Evolutionary conservation across 2,113 vertebrate genomes (phyloP).

Genomic region (Cryptomyrus ogoouensis): DNA sequence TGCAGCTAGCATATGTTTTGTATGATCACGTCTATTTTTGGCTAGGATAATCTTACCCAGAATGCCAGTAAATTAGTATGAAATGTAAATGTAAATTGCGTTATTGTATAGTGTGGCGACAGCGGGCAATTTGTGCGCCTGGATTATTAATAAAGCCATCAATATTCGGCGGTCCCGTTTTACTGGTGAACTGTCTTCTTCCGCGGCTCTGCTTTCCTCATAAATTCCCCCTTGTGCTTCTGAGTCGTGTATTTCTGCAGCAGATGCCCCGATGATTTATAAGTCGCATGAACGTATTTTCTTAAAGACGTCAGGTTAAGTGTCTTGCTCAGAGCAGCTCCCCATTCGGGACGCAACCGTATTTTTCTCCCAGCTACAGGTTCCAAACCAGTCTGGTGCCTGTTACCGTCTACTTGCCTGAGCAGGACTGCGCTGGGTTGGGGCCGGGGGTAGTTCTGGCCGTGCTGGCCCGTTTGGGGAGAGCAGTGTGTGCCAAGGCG

Average conservation of each 20-base stretch:
- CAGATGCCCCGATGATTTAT: not conserved
- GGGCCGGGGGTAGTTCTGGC: not conserved
- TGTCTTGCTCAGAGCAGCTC: not conserved
- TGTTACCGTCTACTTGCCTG: not conserved
- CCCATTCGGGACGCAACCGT: not conserved
- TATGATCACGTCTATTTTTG: not conserved
- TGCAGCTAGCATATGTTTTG: not conserved
- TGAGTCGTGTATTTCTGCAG: not conserved
- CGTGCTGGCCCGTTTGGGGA: not conserved
- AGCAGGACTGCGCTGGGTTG: not conserved
- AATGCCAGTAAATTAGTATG: not conserved
- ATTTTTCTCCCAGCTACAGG: not conserved
- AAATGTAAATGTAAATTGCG: constrained; percentile 8
- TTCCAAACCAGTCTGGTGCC: not conserved
- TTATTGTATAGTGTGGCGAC: not conserved
- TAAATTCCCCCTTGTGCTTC: not conserved
- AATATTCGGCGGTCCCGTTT: not conserved
- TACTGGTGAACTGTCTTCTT: not conserved
- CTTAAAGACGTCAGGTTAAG: not conserved
- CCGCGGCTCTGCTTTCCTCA: not conserved
- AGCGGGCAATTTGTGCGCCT: constrained; percentile 9
- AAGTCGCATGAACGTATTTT: not conserved
- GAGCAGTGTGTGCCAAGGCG: not conserved
- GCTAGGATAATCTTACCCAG: not conserved
- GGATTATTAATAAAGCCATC: not conserved